Conservation (phyloP, 2,888 invertebrate species). For the Acrobasis consociella region DNA sequence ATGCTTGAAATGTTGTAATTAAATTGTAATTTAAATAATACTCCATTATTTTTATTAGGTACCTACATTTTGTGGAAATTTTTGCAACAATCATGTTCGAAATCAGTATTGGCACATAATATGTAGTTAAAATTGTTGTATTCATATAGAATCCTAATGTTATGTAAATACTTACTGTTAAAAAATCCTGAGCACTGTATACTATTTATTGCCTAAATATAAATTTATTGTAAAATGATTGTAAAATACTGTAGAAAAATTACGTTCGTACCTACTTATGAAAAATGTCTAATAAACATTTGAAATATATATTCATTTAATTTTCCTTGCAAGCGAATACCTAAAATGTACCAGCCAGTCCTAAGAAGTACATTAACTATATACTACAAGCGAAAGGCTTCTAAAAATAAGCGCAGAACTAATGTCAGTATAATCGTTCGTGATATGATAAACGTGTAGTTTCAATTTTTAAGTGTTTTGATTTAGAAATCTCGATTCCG, state of each 20-base stretch:
- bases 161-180: conserved; percentile 71
- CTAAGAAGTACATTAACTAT: too few species aligned
- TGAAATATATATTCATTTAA: conserved; percentile 13
- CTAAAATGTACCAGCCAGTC: background rate
- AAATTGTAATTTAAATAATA: conserved; percentile 25
- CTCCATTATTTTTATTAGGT: background rate
- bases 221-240: conserved; percentile 60
- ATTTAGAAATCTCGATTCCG: too few species aligned
- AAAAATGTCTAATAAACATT: conserved; percentile 21
- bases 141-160: conserved; percentile 25
- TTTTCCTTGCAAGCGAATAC: background rate
- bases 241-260: conserved; percentile 55
- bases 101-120: conserved; percentile 9
- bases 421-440: too few species aligned
- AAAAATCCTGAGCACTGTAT: conserved; percentile 55
- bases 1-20: conserved; percentile 25
- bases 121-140: background rate
- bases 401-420: too few species aligned
- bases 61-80: conserved; percentile 1
- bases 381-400: too few species aligned
- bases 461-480: too few species aligned
- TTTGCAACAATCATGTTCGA: background rate
- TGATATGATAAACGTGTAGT: too few species aligned
- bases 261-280: conserved; percentile 22
- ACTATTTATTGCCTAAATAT: conserved; percentile 71